Percentiles rank a stretch among this genome's conserved stretches.
phyloP scores from a whole-genome alignment of 2,888 invertebrate species.

The Drosophila barbarae region DNA sequence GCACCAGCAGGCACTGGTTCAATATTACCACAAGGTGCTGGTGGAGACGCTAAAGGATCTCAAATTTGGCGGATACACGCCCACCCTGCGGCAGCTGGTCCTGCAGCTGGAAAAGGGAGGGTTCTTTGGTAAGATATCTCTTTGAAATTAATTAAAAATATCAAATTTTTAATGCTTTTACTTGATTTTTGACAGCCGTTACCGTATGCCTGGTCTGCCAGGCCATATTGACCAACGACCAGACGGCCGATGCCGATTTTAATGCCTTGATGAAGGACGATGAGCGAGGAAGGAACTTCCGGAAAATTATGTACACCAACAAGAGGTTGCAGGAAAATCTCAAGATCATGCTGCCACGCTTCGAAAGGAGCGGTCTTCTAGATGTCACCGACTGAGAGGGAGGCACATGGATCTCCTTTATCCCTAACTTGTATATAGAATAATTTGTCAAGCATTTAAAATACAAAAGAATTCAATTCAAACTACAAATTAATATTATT shows the following conservation, averaged over 20 bases:
- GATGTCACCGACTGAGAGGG: constrained; percentile 52
- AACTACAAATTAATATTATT: neutral
- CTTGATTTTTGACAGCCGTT: constrained; percentile 54
- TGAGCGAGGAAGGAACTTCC: constrained; percentile 59
- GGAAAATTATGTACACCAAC: constrained; percentile 64
- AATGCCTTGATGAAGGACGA: constrained; percentile 57
- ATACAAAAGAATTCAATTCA: neutral
- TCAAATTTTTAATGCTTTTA: neutral
- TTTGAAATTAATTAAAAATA: too few species aligned
- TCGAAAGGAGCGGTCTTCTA: constrained; percentile 73
- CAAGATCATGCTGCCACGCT: constrained; percentile 69
- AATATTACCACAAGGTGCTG: constrained; percentile 73
- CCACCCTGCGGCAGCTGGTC: constrained; percentile 71
- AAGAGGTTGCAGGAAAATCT: constrained; percentile 66
- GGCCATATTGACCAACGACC: constrained; percentile 68
- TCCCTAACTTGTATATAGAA: neutral
- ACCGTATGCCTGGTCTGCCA: constrained; percentile 50
- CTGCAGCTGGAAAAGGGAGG: constrained; percentile 69
- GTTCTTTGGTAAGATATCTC: constrained; percentile 66
- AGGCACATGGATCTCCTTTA: neutral
- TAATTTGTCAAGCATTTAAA: neutral
- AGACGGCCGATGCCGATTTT: constrained; percentile 73
- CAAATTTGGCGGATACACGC: constrained; percentile 67
- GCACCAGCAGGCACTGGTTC: constrained; percentile 69
- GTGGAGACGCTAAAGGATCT: constrained; percentile 62